phyloP scores from a whole-genome alignment of 2,797 vertebrate genomes.

The Rhincodon typus region DNA sequence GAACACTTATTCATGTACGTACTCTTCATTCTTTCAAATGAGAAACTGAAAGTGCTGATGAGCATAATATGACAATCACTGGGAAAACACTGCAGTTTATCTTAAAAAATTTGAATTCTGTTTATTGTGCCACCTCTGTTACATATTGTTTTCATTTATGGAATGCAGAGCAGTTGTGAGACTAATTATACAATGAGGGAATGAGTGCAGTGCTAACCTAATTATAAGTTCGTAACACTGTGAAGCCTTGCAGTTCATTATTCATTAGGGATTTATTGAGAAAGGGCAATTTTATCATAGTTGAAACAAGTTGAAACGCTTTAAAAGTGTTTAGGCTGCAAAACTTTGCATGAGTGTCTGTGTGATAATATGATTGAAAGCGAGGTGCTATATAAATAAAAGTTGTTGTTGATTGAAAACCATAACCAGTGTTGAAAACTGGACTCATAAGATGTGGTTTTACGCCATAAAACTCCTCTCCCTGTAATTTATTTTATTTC shows the following conservation, averaged over 20 bases:
- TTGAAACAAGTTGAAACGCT: not conserved
- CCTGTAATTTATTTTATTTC: not conserved
- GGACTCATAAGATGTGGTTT: not conserved
- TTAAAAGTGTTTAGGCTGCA: not conserved
- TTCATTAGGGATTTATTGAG: not conserved
- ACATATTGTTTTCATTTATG: not conserved
- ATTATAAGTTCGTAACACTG: not conserved
- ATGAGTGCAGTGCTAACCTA: not conserved
- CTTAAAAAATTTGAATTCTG: not conserved
- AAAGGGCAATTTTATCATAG: not conserved
- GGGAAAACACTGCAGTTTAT: not conserved
- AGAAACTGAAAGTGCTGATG: not conserved
- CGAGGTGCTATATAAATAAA: not conserved
- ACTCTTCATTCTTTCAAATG: not conserved
- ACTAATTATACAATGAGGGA: constrained; percentile 1
- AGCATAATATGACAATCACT: not conserved
- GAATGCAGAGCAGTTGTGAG: not conserved
- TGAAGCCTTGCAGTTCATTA: not conserved
- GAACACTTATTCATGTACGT: not conserved
- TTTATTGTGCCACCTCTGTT: not conserved
- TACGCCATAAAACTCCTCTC: not conserved
- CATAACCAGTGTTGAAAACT: not conserved
- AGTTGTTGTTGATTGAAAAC: not conserved
- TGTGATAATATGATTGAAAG: not conserved
- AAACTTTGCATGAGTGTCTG: not conserved